Evolutionary conservation across 2,113 vertebrate species (phyloP).

Genomic region (Chroicocephalus ridibundus): DNA sequence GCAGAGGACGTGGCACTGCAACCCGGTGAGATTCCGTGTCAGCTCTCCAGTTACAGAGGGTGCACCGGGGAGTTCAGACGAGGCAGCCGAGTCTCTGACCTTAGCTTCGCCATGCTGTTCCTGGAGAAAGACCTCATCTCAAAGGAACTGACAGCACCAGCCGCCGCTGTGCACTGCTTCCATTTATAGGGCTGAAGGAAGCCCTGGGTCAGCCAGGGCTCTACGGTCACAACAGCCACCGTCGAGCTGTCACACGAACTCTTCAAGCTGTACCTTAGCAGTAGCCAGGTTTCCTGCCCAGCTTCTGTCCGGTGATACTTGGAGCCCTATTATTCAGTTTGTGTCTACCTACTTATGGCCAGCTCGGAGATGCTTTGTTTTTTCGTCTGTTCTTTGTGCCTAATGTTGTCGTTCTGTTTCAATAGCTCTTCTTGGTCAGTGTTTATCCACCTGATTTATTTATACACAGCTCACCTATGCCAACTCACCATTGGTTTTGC

Average conservation of each 20-base stretch:
- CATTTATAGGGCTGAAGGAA: neutral
- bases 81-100: neutral
- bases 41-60: neutral
- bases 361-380: neutral
- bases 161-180: neutral
- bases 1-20: neutral
- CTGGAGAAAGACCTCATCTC: neutral
- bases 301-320: neutral
- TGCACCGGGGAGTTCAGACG: neutral
- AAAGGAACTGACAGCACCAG: neutral
- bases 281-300: accelerated
- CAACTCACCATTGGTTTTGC: neutral
- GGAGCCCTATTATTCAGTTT: neutral
- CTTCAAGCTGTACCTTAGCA: neutral
- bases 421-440: neutral
- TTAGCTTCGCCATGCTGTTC: neutral
- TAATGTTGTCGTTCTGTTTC: neutral
- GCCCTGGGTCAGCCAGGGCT: neutral
- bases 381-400: neutral
- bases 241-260: neutral
- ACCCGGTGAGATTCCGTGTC: accelerated
- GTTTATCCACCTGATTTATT: neutral
- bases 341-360: neutral
- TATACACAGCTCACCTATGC: neutral
- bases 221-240: accelerated